Conservation (phyloP, 2,888 invertebrate genomes). For the Xestoiulus laeticollis region DNA sequence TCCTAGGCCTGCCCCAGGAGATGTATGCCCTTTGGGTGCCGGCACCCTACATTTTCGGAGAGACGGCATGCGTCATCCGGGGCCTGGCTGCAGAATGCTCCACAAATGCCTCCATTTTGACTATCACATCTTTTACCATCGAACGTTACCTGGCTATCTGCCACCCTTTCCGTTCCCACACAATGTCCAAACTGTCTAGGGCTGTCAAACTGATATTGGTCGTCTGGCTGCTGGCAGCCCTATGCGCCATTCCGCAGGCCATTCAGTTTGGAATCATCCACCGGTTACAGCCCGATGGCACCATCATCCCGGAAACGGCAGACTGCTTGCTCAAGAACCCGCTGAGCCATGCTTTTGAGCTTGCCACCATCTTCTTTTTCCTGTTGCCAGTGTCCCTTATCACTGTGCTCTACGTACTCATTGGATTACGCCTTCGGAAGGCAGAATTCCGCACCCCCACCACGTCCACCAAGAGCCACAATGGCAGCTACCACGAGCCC, state of each 20-base stretch:
- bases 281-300: slow-evolving; percentile 57
- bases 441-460: slow-evolving; percentile 47
- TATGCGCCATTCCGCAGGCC: slow-evolving; percentile 79
- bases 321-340: slow-evolving; percentile 68
- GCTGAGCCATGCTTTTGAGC: slow-evolving; percentile 77
- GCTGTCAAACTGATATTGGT: slow-evolving; percentile 81
- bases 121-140: slow-evolving; percentile 86
- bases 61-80: slow-evolving; percentile 78
- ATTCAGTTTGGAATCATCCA: slow-evolving; percentile 78
- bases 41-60: slow-evolving; percentile 74
- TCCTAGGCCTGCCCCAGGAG: slow-evolving; percentile 84
- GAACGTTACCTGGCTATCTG: slow-evolving; percentile 89
- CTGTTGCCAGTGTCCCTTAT: slow-evolving; percentile 87
- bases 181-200: slow-evolving; percentile 82
- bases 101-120: slow-evolving; percentile 71
- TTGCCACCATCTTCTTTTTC: slow-evolving; percentile 82
- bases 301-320: slow-evolving; percentile 69
- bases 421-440: slow-evolving; percentile 48
- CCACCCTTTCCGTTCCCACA: slow-evolving; percentile 83
- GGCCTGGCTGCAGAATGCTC: slow-evolving; percentile 84
- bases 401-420: slow-evolving; percentile 73
- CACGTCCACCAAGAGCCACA: slow-evolving; percentile 3
- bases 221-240: slow-evolving; percentile 78
- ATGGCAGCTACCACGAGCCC: not conserved
- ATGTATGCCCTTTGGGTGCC: slow-evolving; percentile 78